These are phyloP conservation scores for Daubentonia madagascariensis DNA, from an alignment of 2,113 vertebrate species.

Conservation along the genomic window DNA sequence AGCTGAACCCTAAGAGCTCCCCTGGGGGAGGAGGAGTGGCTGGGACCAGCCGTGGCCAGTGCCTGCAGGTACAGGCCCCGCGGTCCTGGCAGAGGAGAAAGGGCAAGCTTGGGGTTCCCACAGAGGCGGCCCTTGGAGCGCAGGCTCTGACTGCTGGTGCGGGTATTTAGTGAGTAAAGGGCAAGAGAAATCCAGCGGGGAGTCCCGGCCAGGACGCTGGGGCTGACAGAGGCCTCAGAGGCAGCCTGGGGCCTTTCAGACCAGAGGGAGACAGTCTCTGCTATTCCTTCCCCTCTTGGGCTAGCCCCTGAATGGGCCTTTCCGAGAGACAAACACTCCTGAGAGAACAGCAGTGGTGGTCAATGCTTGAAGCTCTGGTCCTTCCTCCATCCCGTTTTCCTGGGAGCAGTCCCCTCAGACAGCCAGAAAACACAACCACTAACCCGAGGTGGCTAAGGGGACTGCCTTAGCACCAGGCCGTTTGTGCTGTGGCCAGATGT, in stretches of 20 bases:
- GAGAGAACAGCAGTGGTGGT: background rate
- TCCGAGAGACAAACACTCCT: background rate
- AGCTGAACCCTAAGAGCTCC: background rate
- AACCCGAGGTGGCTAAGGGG: background rate
- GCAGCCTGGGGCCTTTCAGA: background rate
- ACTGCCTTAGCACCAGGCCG: background rate
- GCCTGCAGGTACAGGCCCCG: background rate
- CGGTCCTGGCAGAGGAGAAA: background rate
- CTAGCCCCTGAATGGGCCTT: background rate
- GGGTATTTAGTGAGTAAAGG: background rate
- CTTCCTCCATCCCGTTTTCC: background rate
- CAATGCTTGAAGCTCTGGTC: too few relatives aligned
- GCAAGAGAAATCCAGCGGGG: background rate
- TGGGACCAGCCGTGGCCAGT: background rate
- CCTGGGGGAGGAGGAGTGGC: background rate
- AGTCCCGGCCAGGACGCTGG: background rate
- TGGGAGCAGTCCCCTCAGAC: background rate
- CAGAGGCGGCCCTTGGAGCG: accelerated
- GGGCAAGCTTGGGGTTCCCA: background rate
- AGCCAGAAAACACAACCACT: background rate
- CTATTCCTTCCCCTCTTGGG: background rate
- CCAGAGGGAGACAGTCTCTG: background rate
- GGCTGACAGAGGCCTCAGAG: background rate
- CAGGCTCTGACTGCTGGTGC: background rate
- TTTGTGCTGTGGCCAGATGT: background rate